phyloP scores from a whole-genome alignment of 2,797 vertebrate genomes.

The Pelobates cultripes region DNA sequence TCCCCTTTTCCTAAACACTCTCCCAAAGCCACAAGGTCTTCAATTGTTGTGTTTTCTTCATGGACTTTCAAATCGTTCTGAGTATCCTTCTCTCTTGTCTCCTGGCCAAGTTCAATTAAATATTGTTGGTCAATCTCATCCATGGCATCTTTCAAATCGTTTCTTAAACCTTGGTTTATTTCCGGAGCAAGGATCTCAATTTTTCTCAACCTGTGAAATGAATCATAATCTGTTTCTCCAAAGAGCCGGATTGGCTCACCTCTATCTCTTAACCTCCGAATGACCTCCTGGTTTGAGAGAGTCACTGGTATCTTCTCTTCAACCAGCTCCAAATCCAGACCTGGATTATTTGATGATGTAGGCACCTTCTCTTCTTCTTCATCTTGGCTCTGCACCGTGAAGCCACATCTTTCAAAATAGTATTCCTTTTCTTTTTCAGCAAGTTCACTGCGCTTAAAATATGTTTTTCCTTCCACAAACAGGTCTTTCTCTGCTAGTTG shows the following conservation, averaged over 20 bases:
- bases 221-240: slow-evolving; percentile 93
- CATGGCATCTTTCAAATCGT: slow-evolving; percentile 96
- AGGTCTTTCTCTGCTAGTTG: slow-evolving; percentile 85
- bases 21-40: slow-evolving; percentile 92
- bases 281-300: slow-evolving; percentile 95
- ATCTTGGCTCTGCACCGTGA: slow-evolving; percentile 73
- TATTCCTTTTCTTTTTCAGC: slow-evolving; percentile 89
- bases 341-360: slow-evolving; percentile 84
- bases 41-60: slow-evolving; percentile 96
- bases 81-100: slow-evolving; percentile 84
- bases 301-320: slow-evolving; percentile 98
- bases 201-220: slow-evolving; percentile 93
- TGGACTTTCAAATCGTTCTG: slow-evolving; percentile 98
- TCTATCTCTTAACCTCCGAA: slow-evolving; percentile 91
- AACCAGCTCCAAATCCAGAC: slow-evolving; percentile 89
- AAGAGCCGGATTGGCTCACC: slow-evolving; percentile 91
- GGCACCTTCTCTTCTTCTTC: slow-evolving; percentile 74
- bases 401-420: slow-evolving; percentile 88
- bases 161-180: slow-evolving; percentile 96
- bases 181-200: slow-evolving; percentile 97
- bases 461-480: slow-evolving; percentile 83
- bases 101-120: slow-evolving; percentile 92
- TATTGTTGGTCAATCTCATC: slow-evolving; percentile 98
- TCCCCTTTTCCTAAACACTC: slow-evolving; percentile 86
- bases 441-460: slow-evolving; percentile 90